Conservation (phyloP, 1,140 invertebrate genomes). For the Cydia amplana region DNA sequence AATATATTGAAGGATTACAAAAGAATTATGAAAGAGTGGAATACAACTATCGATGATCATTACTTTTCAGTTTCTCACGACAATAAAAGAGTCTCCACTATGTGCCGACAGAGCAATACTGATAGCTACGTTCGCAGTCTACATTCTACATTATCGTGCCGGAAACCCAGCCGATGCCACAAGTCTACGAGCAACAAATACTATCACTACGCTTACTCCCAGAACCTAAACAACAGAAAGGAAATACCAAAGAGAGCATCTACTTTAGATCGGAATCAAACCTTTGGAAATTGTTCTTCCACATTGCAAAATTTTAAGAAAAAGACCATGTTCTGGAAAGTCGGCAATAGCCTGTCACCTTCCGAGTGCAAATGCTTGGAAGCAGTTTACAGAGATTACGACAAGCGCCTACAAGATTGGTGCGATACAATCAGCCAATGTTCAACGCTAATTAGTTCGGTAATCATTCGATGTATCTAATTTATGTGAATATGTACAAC, state of each 20-base stretch:
- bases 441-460: slow-evolving; percentile 59
- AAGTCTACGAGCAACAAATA: slow-evolving; percentile 43
- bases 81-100: slow-evolving; percentile 51
- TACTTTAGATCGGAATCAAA: slow-evolving; percentile 50
- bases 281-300: slow-evolving; percentile 54
- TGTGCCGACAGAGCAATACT: slow-evolving; percentile 57
- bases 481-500: neutral
- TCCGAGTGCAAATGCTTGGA: slow-evolving; percentile 71
- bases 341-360: slow-evolving; percentile 46
- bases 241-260: slow-evolving; percentile 49
- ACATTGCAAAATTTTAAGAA: slow-evolving; percentile 63
- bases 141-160: slow-evolving; percentile 65
- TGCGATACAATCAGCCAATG: slow-evolving; percentile 72
- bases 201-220: slow-evolving; percentile 51
- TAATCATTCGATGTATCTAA: slow-evolving; percentile 42
- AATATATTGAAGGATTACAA: slow-evolving; percentile 73
- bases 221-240: slow-evolving; percentile 45
- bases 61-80: slow-evolving; percentile 61
- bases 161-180: slow-evolving; percentile 45
- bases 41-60: slow-evolving; percentile 70
- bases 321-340: slow-evolving; percentile 58
- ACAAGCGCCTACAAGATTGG: slow-evolving; percentile 73
- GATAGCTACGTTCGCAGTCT: slow-evolving; percentile 65
- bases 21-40: slow-evolving; percentile 77
- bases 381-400: slow-evolving; percentile 74